phyloP scores from a whole-genome alignment of 2,888 invertebrate species.

The Drosophila paranaensis region DNA sequence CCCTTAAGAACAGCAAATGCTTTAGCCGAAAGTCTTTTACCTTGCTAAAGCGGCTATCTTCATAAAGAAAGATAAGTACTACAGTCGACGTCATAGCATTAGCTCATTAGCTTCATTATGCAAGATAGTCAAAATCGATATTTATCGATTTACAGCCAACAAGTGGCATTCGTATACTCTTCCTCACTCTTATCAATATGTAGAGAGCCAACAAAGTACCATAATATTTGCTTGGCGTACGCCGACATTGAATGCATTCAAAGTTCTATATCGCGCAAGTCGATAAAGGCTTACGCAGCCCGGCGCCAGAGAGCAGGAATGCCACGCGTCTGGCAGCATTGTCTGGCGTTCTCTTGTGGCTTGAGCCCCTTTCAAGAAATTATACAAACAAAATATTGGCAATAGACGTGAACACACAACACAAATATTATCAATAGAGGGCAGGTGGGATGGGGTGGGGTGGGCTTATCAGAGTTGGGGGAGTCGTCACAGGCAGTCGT shows the following conservation, averaged over 20 bases:
- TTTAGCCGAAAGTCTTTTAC: background rate
- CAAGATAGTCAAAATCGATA: background rate
- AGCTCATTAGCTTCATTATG: no score
- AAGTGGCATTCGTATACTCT: no score
- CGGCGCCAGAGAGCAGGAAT: slow-evolving; percentile 12
- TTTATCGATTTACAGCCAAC: background rate
- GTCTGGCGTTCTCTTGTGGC: background rate
- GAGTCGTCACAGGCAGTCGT: slow-evolving; percentile 22
- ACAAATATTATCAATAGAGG: background rate
- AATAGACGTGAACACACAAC: slow-evolving; percentile 2
- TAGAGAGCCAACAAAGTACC: background rate
- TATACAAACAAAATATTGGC: slow-evolving; percentile 6
- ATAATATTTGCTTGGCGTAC: background rate
- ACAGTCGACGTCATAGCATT: no score
- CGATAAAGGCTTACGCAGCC: slow-evolving; percentile 33
- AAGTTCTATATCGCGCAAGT: background rate
- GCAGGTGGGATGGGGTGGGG: background rate
- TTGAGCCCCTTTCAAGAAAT: background rate
- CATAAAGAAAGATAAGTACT: no score
- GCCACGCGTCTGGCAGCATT: slow-evolving; percentile 12
- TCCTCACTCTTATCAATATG: background rate
- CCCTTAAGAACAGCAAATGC: background rate
- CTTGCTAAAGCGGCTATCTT: no score
- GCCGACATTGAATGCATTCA: background rate
- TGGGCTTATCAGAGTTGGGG: slow-evolving; percentile 20